phyloP scores from a whole-genome alignment of 2,888 invertebrate genomes.

The Leptinotarsa haldemani region DNA sequence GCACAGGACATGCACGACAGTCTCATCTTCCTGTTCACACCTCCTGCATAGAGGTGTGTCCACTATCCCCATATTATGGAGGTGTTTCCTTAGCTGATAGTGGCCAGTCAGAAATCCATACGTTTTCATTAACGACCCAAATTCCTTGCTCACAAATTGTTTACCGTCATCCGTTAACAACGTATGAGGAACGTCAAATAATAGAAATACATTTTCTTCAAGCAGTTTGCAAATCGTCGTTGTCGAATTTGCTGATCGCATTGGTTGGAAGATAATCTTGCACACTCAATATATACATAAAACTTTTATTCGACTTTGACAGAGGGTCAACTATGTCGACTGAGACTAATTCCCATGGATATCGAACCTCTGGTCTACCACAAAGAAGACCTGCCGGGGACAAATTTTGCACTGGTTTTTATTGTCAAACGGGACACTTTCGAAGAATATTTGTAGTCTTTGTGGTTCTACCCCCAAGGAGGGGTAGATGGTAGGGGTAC shows the following conservation, averaged over 20 bases:
- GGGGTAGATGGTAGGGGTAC: no score
- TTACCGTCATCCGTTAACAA: slow-evolving; percentile 14
- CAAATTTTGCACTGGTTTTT: not conserved
- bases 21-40: no score
- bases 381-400: not conserved
- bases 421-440: no score
- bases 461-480: no score
- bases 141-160: slow-evolving; percentile 6
- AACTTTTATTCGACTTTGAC: not conserved
- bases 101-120: no score
- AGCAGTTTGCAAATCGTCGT: not conserved
- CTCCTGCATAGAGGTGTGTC: no score
- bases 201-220: not conserved
- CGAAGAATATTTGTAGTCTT: no score
- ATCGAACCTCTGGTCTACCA: not conserved
- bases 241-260: not conserved
- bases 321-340: not conserved
- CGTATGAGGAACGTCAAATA: not conserved
- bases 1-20: no score
- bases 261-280: not conserved
- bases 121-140: no score
- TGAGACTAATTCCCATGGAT: not conserved
- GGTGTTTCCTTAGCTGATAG: no score
- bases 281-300: not conserved
- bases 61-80: no score